Percentiles rank a stretch among this genome's conserved stretches.
Evolutionary conservation across 2,113 vertebrate genomes (phyloP).

Genomic region (Glaucomys volans): DNA sequence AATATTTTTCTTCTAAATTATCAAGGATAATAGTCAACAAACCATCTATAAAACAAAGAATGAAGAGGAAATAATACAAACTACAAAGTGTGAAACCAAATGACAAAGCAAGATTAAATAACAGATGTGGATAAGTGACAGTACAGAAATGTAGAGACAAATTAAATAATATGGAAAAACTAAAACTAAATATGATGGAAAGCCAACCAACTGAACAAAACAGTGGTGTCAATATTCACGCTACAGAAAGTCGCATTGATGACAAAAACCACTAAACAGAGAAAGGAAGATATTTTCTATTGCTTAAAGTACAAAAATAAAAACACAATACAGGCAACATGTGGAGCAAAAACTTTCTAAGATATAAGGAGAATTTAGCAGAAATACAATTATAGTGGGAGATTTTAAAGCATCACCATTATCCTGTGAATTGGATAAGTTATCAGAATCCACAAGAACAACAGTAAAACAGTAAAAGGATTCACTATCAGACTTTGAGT

Average conservation of each 20-base stretch:
- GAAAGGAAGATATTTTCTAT: background rate
- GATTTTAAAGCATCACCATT: background rate
- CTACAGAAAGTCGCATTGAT: background rate
- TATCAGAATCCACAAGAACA: background rate
- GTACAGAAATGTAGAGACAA: background rate
- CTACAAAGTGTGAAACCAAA: background rate
- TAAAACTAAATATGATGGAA: background rate
- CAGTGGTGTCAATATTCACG: no score
- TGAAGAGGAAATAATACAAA: background rate
- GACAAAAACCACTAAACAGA: background rate
- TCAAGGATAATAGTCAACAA: background rate
- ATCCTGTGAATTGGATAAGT: background rate
- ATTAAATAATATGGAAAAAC: background rate
- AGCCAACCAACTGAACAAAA: background rate
- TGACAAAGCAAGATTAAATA: background rate
- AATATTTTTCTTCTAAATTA: background rate
- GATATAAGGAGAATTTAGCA: background rate
- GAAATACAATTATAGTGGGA: background rate
- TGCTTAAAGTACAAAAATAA: background rate
- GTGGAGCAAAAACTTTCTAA: background rate
- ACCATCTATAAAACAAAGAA: background rate
- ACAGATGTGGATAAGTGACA: background rate
- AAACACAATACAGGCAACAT: background rate
- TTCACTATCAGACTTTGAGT: background rate
- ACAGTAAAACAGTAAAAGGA: background rate